Conservation (phyloP, 2,888 invertebrate species). For the Cataglyphis livida region DNA sequence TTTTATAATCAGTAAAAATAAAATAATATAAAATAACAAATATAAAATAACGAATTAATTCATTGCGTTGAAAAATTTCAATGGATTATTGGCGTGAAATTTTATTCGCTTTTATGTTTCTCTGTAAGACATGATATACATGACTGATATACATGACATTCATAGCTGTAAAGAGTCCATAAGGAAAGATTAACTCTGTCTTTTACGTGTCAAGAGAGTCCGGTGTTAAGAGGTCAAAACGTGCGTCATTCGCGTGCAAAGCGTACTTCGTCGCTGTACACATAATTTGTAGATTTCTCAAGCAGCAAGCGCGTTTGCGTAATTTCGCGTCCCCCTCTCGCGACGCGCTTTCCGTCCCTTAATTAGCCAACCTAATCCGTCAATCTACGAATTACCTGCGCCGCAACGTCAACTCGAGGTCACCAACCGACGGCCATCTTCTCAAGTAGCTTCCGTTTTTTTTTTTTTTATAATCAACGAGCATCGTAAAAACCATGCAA, state of each 20-base stretch:
- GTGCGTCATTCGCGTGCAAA: slow-evolving; percentile 47
- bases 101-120: neutral
- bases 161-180: neutral
- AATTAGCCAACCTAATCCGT: slow-evolving; percentile 69
- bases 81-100: neutral
- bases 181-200: neutral
- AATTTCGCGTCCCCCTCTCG: slow-evolving; percentile 59
- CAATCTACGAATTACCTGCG: slow-evolving; percentile 64
- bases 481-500: neutral
- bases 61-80: neutral
- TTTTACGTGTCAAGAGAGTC: neutral
- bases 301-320: slow-evolving; percentile 67
- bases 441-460: neutral
- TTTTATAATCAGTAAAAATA: neutral
- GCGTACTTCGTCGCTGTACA: slow-evolving; percentile 18
- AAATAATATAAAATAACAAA: neutral
- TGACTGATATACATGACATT: neutral
- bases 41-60: neutral
- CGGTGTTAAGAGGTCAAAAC: slow-evolving; percentile 42
- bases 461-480: neutral
- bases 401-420: slow-evolving; percentile 63
- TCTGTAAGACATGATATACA: neutral
- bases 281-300: slow-evolving; percentile 72
- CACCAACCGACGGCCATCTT: slow-evolving; percentile 42
- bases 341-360: slow-evolving; percentile 49